Evolutionary conservation across 2,113 vertebrate genomes (phyloP).

Genomic region (Rhynchopsitta pachyrhyncha): DNA sequence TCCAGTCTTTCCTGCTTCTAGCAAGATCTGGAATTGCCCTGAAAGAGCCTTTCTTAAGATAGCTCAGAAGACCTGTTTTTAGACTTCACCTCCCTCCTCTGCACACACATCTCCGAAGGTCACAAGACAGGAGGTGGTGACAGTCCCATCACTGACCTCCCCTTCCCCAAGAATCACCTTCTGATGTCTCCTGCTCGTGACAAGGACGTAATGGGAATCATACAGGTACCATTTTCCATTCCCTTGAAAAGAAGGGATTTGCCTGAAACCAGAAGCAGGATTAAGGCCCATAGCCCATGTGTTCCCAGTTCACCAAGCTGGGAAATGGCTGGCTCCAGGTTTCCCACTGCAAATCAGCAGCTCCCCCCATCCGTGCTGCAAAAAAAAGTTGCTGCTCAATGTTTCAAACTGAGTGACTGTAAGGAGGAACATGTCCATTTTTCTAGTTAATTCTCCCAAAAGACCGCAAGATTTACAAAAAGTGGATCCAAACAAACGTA

Average conservation of each 20-base stretch:
- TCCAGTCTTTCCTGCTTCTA: background rate
- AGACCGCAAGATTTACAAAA: background rate
- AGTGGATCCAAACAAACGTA: background rate
- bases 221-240: background rate
- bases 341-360: background rate
- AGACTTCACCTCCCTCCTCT: background rate
- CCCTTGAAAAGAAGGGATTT: background rate
- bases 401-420: background rate
- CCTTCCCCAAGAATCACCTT: background rate
- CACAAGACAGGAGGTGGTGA: background rate
- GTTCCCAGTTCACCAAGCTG: background rate
- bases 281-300: background rate
- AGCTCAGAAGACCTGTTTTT: background rate
- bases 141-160: background rate
- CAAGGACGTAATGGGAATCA: background rate
- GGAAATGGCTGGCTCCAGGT: background rate
- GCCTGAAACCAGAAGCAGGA: background rate
- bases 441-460: background rate
- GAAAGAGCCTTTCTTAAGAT: background rate
- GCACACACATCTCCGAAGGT: background rate
- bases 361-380: rapidly evolving
- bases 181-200: background rate
- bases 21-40: background rate
- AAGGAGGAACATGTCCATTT: background rate
- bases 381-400: background rate